A percentile compares a stretch with the other conserved stretches of the same genome.
phyloP scores from a whole-genome alignment of 1,140 invertebrate genomes.

The Cheumatopsyche charites region DNA sequence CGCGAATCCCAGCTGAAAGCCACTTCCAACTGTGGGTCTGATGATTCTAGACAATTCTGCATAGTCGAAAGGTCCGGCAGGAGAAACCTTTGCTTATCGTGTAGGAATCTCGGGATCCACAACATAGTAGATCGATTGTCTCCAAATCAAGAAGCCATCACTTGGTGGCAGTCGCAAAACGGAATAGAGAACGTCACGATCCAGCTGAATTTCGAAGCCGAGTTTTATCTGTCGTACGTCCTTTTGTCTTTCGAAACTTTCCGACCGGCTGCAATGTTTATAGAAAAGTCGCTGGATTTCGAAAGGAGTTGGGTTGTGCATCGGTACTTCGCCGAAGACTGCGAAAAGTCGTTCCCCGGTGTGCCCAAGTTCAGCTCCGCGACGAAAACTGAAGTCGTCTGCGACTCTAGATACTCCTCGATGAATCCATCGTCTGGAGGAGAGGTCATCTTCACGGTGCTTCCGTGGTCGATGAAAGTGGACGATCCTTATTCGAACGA shows the following conservation, averaged over 20 bases:
- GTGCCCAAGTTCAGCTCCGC: constrained; percentile 71
- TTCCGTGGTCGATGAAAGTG: constrained; percentile 85
- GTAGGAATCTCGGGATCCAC: constrained; percentile 85
- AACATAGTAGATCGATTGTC: constrained; percentile 85
- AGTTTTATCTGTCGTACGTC: constrained; percentile 98
- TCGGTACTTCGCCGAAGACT: constrained; percentile 93
- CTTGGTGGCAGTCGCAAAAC: constrained; percentile 97
- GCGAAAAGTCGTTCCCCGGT: constrained; percentile 81
- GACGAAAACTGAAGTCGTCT: constrained; percentile 86
- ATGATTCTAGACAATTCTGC: constrained; percentile 83
- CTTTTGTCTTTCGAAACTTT: constrained; percentile 96
- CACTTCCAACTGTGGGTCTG: constrained; percentile 93
- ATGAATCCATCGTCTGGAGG: constrained; percentile 88
- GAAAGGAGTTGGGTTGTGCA: constrained; percentile 94
- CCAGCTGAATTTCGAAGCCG: constrained; percentile 90
- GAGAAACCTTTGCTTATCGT: constrained; percentile 93
- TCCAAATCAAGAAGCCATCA: constrained; percentile 70
- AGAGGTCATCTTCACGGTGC: constrained; percentile 90
- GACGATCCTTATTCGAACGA: constrained; percentile 88
- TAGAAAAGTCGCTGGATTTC: constrained; percentile 93
- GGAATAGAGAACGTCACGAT: constrained; percentile 91
- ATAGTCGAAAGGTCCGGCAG: constrained; percentile 95
- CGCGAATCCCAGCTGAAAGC: constrained; percentile 82
- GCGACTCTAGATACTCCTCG: constrained; percentile 86
- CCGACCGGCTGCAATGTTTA: constrained; percentile 93